Evolutionary conservation across 2,797 vertebrate species (phyloP).

Genomic region (Syncerus caffer): DNA sequence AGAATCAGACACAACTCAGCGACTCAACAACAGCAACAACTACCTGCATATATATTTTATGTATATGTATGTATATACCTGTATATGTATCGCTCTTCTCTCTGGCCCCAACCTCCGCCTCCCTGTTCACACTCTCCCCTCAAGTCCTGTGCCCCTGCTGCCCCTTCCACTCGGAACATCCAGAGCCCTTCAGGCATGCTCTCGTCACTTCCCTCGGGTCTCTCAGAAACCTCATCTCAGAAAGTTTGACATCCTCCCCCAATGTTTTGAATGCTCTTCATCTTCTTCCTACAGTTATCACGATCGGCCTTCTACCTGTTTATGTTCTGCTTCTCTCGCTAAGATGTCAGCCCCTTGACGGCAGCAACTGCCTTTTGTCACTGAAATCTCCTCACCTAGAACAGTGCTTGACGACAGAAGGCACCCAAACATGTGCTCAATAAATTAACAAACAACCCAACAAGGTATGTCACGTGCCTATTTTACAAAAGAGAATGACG

Average conservation of each 20-base stretch:
- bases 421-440: not conserved
- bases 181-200: not conserved
- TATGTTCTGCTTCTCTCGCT: not conserved
- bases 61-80: too few species aligned
- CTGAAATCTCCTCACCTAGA: not conserved
- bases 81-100: fast-evolving
- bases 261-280: not conserved
- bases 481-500: not conserved
- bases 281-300: not conserved
- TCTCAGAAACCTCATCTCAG: not conserved
- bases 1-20: not conserved
- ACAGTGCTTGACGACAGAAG: not conserved
- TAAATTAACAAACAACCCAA: not conserved
- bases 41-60: fast-evolving
- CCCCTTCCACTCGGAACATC: not conserved
- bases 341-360: not conserved
- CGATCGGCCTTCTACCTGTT: not conserved
- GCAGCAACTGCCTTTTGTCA: not conserved
- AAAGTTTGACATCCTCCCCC: not conserved
- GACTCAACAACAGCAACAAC: not conserved
- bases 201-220: not conserved
- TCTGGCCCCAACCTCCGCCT: not conserved
- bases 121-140: not conserved
- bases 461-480: not conserved
- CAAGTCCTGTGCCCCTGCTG: not conserved